These are phyloP conservation scores for Sycophila texana DNA, from an alignment of 2,888 invertebrate genomes.

Conservation along the genomic window DNA sequence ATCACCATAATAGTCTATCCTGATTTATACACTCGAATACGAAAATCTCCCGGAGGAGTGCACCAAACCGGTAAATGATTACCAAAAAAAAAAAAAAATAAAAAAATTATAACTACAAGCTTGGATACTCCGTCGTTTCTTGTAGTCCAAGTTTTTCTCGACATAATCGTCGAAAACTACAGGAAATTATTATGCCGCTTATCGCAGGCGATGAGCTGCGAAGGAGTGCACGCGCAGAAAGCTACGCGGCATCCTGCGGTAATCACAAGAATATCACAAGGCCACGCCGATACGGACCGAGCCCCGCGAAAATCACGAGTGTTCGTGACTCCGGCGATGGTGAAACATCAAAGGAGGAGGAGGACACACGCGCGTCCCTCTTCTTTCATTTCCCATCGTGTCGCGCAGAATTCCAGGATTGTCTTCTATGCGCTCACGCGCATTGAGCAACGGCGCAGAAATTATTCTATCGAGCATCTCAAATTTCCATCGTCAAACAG, in stretches of 20 bases:
- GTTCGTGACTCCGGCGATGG: conserved; percentile 16
- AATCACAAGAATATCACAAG: conserved; percentile 7
- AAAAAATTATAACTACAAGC: too few species aligned
- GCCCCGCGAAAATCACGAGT: not conserved
- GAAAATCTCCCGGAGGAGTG: not conserved
- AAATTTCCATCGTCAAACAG: too few species aligned
- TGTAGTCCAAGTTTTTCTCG: too few species aligned
- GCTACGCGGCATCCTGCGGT: not conserved
- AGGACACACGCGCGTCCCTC: not conserved
- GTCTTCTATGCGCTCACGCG: not conserved
- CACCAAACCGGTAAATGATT: too few species aligned
- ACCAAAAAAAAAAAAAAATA: too few species aligned
- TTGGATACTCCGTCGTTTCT: too few species aligned
- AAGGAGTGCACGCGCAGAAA: not conserved
- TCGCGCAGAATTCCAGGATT: not conserved
- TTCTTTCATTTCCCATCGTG: conserved; percentile 18
- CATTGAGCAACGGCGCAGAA: not conserved
- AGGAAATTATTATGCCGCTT: not conserved
- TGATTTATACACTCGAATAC: not conserved
- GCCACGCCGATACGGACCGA: conserved; percentile 5
- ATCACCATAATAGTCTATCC: not conserved
- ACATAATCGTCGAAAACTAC: too few species aligned
- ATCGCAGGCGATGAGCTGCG: not conserved
- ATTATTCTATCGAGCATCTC: too few species aligned
- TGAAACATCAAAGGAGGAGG: conserved; percentile 23